These are phyloP conservation scores for Diarsia dahlii DNA, from an alignment of 2,888 invertebrate species.

Conservation along the genomic window DNA sequence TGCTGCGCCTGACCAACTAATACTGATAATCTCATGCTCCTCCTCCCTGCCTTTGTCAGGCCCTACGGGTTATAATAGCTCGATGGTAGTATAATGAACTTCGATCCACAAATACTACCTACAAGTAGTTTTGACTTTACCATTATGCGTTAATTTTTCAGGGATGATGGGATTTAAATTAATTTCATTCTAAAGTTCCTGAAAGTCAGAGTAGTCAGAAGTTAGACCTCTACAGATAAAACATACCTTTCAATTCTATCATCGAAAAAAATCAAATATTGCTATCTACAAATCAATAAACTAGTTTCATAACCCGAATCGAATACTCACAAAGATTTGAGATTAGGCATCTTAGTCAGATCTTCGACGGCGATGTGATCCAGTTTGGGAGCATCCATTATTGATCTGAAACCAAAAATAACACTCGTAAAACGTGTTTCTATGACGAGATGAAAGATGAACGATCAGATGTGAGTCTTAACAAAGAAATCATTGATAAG, in stretches of 20 bases:
- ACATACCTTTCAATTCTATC: not conserved
- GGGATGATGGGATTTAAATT: too few species aligned
- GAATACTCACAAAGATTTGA: slow-evolving; percentile 91
- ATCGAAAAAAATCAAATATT: not conserved
- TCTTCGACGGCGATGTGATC: slow-evolving; percentile 90
- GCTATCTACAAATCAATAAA: slow-evolving; percentile 24
- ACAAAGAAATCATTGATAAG: slow-evolving; percentile 3
- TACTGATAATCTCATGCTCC: too few species aligned
- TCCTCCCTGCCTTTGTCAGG: too few species aligned
- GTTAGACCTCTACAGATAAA: too few species aligned
- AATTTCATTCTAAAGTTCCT: too few species aligned
- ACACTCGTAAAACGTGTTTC: slow-evolving; percentile 26
- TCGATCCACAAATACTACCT: too few species aligned
- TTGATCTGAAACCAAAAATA: slow-evolving; percentile 85
- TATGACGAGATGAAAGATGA: slow-evolving; percentile 6
- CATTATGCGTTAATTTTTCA: too few species aligned
- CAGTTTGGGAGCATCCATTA: slow-evolving; percentile 90
- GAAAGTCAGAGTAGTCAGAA: too few species aligned
- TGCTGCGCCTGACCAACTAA: too few species aligned
- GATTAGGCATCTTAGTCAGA: slow-evolving; percentile 90
- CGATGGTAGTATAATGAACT: too few species aligned
- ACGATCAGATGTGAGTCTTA: not conserved
- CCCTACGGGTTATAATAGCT: too few species aligned
- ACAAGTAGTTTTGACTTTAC: too few species aligned
- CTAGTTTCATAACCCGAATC: slow-evolving; percentile 12